Evolutionary conservation across 2,888 invertebrate genomes (phyloP).

Genomic region (Parelbella ahira): DNA sequence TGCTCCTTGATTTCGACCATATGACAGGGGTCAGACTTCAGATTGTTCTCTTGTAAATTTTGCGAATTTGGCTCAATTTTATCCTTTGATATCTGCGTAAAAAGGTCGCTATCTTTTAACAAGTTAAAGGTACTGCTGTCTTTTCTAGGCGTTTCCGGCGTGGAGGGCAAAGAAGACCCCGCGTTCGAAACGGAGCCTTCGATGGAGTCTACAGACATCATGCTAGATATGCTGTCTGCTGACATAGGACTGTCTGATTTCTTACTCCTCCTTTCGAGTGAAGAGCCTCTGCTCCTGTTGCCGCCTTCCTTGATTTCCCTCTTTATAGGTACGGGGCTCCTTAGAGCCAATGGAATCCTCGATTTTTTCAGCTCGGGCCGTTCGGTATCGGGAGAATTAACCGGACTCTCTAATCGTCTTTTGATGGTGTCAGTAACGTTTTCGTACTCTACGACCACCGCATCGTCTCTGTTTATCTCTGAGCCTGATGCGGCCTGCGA

Average conservation of each 20-base stretch:
- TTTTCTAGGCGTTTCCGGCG: conserved; percentile 63
- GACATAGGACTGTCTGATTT: conserved; percentile 35
- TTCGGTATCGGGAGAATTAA: conserved; percentile 58
- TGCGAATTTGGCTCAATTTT: conserved; percentile 42
- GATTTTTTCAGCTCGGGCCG: conserved; percentile 64
- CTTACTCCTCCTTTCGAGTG: conserved; percentile 45
- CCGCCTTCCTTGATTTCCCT: conserved; percentile 55
- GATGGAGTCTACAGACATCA: conserved; percentile 45
- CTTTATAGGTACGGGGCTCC: conserved; percentile 63
- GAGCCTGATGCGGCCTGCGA: conserved; percentile 52
- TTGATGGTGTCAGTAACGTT: conserved; percentile 84
- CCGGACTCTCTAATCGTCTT: conserved; percentile 75
- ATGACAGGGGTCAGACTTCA: conserved; percentile 65
- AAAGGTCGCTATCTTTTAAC: conserved; percentile 84
- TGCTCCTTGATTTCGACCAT: conserved; percentile 85
- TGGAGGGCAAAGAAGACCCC: conserved; percentile 38
- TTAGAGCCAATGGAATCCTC: conserved; percentile 64
- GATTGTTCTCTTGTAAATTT: too few relatives aligned
- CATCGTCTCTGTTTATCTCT: conserved; percentile 30
- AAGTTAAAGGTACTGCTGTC: conserved; percentile 83
- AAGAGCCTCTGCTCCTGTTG: conserved; percentile 47
- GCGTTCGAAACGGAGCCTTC: conserved; percentile 34
- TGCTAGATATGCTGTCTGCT: conserved; percentile 38
- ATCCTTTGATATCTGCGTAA: conserved; percentile 84
- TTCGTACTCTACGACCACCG: conserved; percentile 66